Conservation (phyloP, 1,140 invertebrate genomes). For the Drosophila rufa region DNA sequence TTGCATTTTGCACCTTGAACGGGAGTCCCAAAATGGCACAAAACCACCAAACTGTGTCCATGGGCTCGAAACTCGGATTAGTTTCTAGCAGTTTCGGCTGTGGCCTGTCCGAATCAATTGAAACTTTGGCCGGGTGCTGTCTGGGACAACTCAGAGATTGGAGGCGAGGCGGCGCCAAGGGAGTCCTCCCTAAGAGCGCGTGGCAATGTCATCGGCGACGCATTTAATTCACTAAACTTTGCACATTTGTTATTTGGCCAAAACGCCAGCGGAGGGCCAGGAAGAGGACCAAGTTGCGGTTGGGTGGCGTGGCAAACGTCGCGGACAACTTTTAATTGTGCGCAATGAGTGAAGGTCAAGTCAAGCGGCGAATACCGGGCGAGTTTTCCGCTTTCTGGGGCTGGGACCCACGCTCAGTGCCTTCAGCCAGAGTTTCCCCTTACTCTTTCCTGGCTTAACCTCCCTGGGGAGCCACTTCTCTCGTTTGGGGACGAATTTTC, state of each 20-base stretch:
- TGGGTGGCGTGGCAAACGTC: slow-evolving; percentile 28
- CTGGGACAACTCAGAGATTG: slow-evolving; percentile 3
- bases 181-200: slow-evolving; percentile 17
- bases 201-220: slow-evolving; percentile 41
- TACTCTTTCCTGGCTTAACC: background rate
- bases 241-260: slow-evolving; percentile 65
- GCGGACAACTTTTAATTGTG: slow-evolving; percentile 73
- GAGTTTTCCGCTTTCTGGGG: slow-evolving; percentile 5
- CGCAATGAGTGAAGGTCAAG: slow-evolving; percentile 63
- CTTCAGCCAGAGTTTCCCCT: background rate
- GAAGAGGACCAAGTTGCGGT: slow-evolving; percentile 35
- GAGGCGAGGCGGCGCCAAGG: background rate
- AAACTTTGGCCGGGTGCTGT: slow-evolving; percentile 12
- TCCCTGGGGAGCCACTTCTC: slow-evolving; percentile 41
- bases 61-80: slow-evolving; percentile 25
- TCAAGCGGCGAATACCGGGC: slow-evolving; percentile 21
- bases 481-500: slow-evolving; percentile 14
- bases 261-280: background rate
- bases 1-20: background rate
- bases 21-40: background rate
- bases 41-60: background rate
- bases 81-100: slow-evolving; percentile 18
- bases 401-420: background rate
- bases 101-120: slow-evolving; percentile 25
- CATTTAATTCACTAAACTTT: slow-evolving; percentile 79